A percentile compares a stretch with the other conserved stretches of the same genome.
phyloP scores from a whole-genome alignment of 1,140 invertebrate genomes.

The Schmidtea mediterranea region DNA sequence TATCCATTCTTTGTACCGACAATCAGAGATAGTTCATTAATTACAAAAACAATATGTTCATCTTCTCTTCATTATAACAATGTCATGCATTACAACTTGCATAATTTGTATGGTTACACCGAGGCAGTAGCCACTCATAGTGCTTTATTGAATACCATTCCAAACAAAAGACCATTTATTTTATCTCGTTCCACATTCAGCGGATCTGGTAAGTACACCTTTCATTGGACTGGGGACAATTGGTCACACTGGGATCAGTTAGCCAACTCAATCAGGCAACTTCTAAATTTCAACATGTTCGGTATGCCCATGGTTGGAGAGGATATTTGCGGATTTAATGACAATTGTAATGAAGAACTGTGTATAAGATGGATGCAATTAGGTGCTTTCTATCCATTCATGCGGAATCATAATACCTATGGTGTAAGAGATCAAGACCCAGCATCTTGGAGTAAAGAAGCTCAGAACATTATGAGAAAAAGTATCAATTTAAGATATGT shows the following conservation, averaged over 20 bases:
- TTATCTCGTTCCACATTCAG: conserved; percentile 54
- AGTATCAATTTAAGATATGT: conserved; percentile 38
- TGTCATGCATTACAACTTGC: conserved; percentile 27
- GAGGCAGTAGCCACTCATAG: conserved; percentile 35
- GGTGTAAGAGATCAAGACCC: conserved; percentile 16
- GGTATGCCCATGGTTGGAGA: conserved; percentile 49
- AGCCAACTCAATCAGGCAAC: conserved; percentile 19
- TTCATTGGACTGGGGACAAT: conserved; percentile 55
- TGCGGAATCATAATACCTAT: conserved; percentile 20
- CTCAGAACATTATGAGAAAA: conserved; percentile 7
- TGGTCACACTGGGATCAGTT: conserved; percentile 18
- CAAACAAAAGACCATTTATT: conserved; percentile 38
- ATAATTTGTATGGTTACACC: conserved; percentile 44
- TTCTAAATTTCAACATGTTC: conserved; percentile 24
- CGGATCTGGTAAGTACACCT: conserved; percentile 50
- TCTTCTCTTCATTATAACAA: conserved; percentile 38
- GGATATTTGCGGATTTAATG: conserved; percentile 62
- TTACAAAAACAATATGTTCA: conserved; percentile 51
- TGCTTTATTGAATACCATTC: conserved; percentile 33
- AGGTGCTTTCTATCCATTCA: conserved; percentile 32
- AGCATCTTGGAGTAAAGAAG: conserved; percentile 9
- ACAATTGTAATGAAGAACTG: conserved; percentile 39
- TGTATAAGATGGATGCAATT: conserved; percentile 32
- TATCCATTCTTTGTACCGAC: conserved; percentile 22
- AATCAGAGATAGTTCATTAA: conserved; percentile 25